Evolutionary conservation across 1,140 invertebrate species (phyloP).

Genomic region (Diachasma alloeum): DNA sequence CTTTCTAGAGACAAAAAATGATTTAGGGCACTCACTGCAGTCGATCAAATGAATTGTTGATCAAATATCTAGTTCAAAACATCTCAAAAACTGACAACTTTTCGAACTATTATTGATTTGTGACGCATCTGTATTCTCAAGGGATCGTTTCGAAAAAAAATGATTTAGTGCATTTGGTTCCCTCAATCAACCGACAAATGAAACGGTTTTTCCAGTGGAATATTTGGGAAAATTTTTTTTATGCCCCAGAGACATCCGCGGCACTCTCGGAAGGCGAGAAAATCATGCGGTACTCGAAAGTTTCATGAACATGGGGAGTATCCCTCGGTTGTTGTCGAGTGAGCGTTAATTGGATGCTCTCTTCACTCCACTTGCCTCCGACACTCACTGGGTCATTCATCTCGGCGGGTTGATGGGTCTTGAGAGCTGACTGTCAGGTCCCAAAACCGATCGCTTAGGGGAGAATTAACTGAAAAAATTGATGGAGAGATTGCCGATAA

Average conservation of each 20-base stretch:
- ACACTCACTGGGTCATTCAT: constrained; percentile 22
- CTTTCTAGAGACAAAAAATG: too few species aligned
- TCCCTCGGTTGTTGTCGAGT: constrained; percentile 1
- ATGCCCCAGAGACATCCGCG: not conserved
- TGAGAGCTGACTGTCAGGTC: constrained; percentile 12
- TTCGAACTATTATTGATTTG: too few species aligned
- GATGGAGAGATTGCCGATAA: not conserved
- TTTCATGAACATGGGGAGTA: not conserved
- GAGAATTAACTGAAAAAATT: not conserved
- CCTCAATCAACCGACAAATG: too few species aligned
- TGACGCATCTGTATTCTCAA: too few species aligned
- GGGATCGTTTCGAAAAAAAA: too few species aligned
- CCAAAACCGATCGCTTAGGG: not conserved
- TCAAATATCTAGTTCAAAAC: too few species aligned
- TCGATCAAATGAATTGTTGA: too few species aligned
- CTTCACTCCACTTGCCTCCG: not conserved
- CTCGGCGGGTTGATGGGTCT: not conserved
- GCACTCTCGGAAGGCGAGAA: not conserved
- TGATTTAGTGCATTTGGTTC: too few species aligned
- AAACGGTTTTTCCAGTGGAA: not conserved
- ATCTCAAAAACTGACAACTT: too few species aligned
- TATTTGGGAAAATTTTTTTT: not conserved
- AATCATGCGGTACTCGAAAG: not conserved
- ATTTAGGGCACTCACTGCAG: too few species aligned
- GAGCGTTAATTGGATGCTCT: constrained; percentile 21